phyloP scores from a whole-genome alignment of 35 echinoderm and acorn worm species.

The Apostichopus japonicus region DNA sequence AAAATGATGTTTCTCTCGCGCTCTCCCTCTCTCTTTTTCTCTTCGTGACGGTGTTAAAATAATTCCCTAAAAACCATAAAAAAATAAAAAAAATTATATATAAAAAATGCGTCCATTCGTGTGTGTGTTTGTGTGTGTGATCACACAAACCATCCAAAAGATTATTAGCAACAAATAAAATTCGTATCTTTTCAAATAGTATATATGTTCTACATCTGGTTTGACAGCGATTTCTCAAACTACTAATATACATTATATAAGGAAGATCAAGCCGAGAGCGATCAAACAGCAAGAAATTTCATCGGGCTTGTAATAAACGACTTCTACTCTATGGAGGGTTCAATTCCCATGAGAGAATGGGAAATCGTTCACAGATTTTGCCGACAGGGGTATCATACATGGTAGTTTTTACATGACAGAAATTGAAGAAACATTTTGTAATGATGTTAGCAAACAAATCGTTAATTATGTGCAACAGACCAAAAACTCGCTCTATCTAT shows the following conservation, averaged over 20 bases:
- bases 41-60: constrained; percentile 20
- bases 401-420: not conserved
- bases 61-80: constrained; percentile 12
- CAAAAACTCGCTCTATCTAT: not conserved
- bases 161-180: not conserved
- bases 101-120: too few species aligned
- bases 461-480: constrained; percentile 51
- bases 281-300: constrained; percentile 24
- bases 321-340: constrained; percentile 15
- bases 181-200: not conserved
- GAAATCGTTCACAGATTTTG: constrained; percentile 41
- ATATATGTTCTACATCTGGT: constrained; percentile 26
- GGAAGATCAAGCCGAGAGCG: constrained; percentile 9
- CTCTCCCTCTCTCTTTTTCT: not conserved
- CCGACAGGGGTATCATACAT: constrained; percentile 45
- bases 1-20: too few species aligned
- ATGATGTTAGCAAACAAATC: constrained; percentile 47
- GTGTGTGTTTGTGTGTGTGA: not conserved
- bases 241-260: not conserved
- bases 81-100: not conserved
- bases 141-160: not conserved
- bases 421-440: constrained; percentile 55
- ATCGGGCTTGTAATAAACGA: constrained; percentile 25
- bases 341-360: constrained; percentile 30
- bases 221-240: constrained; percentile 26